These are phyloP conservation scores for Allacma fusca DNA, from an alignment of 2,888 invertebrate genomes.

Conservation along the genomic window DNA sequence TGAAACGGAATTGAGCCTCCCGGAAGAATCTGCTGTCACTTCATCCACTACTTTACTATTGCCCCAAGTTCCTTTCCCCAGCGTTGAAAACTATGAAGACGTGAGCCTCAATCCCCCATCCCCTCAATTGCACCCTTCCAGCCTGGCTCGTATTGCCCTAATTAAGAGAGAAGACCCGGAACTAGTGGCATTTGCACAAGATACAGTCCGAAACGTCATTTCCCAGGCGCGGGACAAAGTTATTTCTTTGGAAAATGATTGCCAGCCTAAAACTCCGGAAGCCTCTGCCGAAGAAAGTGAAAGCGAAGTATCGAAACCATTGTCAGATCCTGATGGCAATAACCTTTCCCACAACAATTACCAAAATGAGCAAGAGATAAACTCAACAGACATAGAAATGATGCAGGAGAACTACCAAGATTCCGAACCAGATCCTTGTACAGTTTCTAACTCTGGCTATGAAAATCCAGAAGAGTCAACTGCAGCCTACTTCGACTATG, in stretches of 20 bases:
- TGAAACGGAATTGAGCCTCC: too few species aligned
- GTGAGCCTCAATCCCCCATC: neutral
- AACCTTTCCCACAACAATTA: neutral
- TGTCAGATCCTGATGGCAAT: neutral
- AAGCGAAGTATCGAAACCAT: neutral
- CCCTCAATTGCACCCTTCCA: constrained; percentile 1
- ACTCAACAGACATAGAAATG: neutral
- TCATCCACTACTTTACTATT: too few species aligned
- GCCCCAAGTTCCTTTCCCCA: constrained; percentile 22
- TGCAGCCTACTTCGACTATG: neutral
- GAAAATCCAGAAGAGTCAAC: neutral
- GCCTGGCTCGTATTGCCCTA: constrained; percentile 33
- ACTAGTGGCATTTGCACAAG: constrained; percentile 20
- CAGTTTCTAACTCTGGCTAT: neutral
- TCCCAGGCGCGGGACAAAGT: neutral
- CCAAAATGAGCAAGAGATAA: neutral
- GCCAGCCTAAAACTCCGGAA: too few species aligned
- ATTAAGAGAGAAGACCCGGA: constrained; percentile 38
- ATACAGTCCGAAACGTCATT: constrained; percentile 3
- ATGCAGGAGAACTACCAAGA: constrained; percentile 27
- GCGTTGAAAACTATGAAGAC: constrained; percentile 28
- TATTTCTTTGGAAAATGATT: neutral
- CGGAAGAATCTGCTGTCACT: too few species aligned
- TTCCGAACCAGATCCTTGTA: constrained; percentile 25
- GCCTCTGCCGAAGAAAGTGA: neutral